Percentiles rank a stretch among this genome's conserved stretches.
Conservation (phyloP, 2,888 invertebrate genomes). For the Dinocampus coccinellae region DNA sequence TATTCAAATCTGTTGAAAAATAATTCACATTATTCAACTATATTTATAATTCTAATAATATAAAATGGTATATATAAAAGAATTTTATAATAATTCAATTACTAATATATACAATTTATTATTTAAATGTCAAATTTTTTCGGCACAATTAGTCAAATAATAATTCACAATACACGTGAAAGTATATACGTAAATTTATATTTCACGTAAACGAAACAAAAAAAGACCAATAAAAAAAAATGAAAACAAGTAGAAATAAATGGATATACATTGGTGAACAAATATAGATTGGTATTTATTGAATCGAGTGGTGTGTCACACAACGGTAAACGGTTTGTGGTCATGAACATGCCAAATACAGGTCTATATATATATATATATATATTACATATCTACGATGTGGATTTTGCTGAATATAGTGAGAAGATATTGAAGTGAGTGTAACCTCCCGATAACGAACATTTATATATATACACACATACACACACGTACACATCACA, state of each 20-base stretch:
- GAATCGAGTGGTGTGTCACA: neutral
- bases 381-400: neutral
- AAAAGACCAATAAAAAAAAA: neutral
- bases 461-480: neutral
- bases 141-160: too few species aligned
- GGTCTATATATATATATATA: too few species aligned
- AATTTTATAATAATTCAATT: too few species aligned
- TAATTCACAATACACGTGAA: too few species aligned
- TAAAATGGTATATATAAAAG: too few species aligned
- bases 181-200: too few species aligned
- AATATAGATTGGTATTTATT: constrained; percentile 2
- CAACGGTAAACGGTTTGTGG: constrained; percentile 15
- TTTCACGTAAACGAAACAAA: neutral
- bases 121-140: too few species aligned
- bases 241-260: neutral
- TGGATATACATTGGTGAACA: neutral
- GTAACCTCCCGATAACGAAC: constrained; percentile 7
- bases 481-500: neutral
- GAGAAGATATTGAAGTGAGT: neutral
- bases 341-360: constrained; percentile 9
- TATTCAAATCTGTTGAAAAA: too few species aligned
- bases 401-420: neutral
- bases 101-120: too few species aligned
- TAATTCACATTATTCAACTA: too few species aligned
- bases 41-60: too few species aligned